A percentile compares a stretch with the other conserved stretches of the same genome.
phyloP scores from a whole-genome alignment of 2,797 vertebrate species.

The Heliangelus exortis region DNA sequence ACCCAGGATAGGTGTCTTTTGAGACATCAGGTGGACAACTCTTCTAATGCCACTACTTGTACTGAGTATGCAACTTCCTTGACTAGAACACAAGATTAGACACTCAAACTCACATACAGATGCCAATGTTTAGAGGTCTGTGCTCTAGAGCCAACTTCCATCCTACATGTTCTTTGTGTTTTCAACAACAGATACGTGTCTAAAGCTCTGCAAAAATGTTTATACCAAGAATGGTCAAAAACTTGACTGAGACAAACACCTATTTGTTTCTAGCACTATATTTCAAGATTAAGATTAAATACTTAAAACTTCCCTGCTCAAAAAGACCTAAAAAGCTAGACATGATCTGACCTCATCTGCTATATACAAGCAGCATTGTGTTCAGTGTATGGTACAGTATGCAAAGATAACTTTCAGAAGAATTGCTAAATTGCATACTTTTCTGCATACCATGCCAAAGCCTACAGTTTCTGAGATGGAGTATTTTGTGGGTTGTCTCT shows the following conservation, averaged over 20 bases:
- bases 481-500: not conserved
- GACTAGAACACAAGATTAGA: not conserved
- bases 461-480: not conserved
- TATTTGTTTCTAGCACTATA: not conserved
- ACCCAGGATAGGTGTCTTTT: not conserved
- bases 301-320: not conserved
- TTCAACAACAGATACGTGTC: not conserved
- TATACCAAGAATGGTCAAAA: not conserved
- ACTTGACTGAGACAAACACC: not conserved
- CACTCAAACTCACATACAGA: not conserved
- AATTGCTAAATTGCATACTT: not conserved
- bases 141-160: not conserved
- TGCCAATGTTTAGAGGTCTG: not conserved
- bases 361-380: not conserved
- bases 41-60: not conserved
- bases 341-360: not conserved
- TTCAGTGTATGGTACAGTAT: not conserved
- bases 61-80: not conserved
- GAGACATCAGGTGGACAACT: not conserved
- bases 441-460: not conserved
- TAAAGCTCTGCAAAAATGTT: not conserved
- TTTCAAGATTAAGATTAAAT: not conserved
- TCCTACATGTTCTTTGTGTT: not conserved
- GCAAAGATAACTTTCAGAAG: not conserved
- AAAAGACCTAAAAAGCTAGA: not conserved